Base-by-base conservation (phyloP, 2,797 vertebrate species). In the Chloroceryle amazona region DNA sequence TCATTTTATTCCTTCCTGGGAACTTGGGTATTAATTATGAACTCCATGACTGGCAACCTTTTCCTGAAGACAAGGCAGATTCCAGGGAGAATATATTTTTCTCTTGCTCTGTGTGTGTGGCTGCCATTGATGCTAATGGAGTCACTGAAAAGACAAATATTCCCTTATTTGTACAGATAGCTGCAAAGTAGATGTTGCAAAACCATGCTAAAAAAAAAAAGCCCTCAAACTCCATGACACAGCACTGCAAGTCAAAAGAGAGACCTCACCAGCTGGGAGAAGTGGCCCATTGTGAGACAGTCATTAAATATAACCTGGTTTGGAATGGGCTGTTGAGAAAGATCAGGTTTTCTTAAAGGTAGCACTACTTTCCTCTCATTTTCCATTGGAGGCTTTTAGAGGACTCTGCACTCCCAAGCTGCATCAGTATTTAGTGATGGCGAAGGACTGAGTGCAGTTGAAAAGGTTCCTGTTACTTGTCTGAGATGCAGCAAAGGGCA, bases 1-100 rank as follows among this genome's bases (percentile, higher is more conserved):
- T 95, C 11, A 67, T 79, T 95, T 96, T 47, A 57, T 65, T 37
- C n/a, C 33, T 95, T 96, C 79, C 54, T 95, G 79, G 65, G 92
- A 89, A 80, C 63, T 73, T 29, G 68, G 82, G 21, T 49, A 66
- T 89, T 54, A 90, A 88, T 89, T 95, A 78, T 29, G 63, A 91
- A 67, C 66, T 86, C 81, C 52, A 55, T 80, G 80, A 81, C 68
- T 75, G 79, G 66, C 72, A 86, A 51, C 79, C 25, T 78, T 84
- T 87, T 67, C 63, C 75, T 55, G 39, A 96, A 94, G 87, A 84
- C 52, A 68, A 31, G n/a, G 71, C 31, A 80, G 68, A 91, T 91
- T 74, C 67, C 58, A 90, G 61, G 70, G 81, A 96, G 81, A 92
- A 80, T 78, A n/a, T 82, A 63, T 75, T 93, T 93, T 35, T 80